Percentiles rank a stretch among this genome's conserved stretches.
phyloP scores from a whole-genome alignment of 2,888 invertebrate genomes.

The Baccha elongata region DNA sequence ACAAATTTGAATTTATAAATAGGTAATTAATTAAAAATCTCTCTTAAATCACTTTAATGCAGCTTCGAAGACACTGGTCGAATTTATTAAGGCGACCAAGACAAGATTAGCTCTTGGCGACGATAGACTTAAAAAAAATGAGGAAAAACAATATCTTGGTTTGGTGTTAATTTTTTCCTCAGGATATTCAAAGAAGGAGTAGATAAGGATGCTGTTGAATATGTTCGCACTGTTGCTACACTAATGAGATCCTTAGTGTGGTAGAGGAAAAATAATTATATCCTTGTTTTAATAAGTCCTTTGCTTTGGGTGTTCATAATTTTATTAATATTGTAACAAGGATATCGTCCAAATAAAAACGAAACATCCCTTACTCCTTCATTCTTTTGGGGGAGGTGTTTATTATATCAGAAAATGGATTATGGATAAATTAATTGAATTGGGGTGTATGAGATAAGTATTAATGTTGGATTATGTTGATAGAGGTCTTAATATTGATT shows the following conservation, averaged over 20 bases:
- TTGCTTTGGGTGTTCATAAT: slow-evolving; percentile 5
- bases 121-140: neutral
- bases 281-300: slow-evolving; percentile 4
- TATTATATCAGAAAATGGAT: neutral
- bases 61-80: neutral
- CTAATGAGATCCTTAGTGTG: neutral
- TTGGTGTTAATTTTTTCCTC: too few relatives aligned
- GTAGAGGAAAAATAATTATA: neutral
- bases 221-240: slow-evolving; percentile 2
- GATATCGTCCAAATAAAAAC: neutral
- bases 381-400: fast-evolving
- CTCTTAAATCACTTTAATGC: too few relatives aligned
- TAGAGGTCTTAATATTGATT: neutral
- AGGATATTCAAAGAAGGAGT: neutral
- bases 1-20: too few relatives aligned
- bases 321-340: neutral
- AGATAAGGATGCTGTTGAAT: neutral
- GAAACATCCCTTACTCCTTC: neutral
- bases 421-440: slow-evolving; percentile 9
- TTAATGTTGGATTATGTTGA: neutral
- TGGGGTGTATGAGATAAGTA: neutral
- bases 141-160: neutral
- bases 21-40: too few relatives aligned
- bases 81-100: neutral
- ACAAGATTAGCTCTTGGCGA: neutral